Base-by-base conservation (phyloP, 2,888 invertebrate genomes). In the Petrolisthes cinctipes region DNA sequence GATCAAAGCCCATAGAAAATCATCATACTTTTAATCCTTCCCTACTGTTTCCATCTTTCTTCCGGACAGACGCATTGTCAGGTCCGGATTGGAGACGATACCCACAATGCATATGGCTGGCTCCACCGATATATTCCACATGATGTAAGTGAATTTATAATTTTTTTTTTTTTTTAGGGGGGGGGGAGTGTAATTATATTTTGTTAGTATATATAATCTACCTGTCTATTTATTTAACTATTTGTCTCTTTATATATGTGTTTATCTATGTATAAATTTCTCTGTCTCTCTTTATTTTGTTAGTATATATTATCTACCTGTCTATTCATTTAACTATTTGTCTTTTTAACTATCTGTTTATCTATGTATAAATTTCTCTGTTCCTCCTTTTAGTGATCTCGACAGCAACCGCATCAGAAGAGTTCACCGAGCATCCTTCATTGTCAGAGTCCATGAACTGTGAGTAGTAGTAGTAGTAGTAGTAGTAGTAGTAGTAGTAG, bases 391-490 rank as follows among this genome's bases (percentile, higher is more conserved):
- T 91, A 92, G 92, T 66, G 91, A 91, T 51, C 90, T 92, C 61
- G 92, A 92, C 83, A 92, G 91, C 90, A 92, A 92, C 85, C 87
- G 90, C n/a, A 91, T 92, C n/a, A 78, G 85, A n/a, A 91, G 86
- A 9, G 89, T 92, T 11, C 66, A 83, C 9, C 85, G 89, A 56
- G 82, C 85, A 17, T 86, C 90, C 11, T 82, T 91, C 17, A 89
- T 90, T 54, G 90, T 92, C 73, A 84, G 89, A 76, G 91, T 90
- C 0, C 91, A 91, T 7, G 89, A 91, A 79, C 81, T 92, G 92
- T 92, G 88, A 91, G 91, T 91, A 61, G 61, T 9, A n/a, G n/a
- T n/a, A n/a, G n/a, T n/a, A n/a, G 73, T 73, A 73, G 73, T 73
- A 73, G 73, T 73, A 73, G 73, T 73, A 73, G 73, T 73, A 73